Evolutionary conservation across 2,113 vertebrate genomes (phyloP), one percentile per base, ranked within the genome.

Genomic region (Collichthys lucidus): DNA sequence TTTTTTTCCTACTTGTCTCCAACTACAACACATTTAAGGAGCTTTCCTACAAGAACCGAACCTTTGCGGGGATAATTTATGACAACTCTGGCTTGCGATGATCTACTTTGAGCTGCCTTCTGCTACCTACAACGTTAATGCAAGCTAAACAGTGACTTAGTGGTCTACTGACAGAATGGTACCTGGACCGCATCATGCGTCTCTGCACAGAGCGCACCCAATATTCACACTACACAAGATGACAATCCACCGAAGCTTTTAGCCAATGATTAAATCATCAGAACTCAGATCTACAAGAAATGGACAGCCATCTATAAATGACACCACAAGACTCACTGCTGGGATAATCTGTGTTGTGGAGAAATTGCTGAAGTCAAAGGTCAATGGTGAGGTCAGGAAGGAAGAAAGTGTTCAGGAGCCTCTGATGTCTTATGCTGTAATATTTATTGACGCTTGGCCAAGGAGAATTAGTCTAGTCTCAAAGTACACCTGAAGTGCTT

Each of bases 11-110:
- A 7, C n/a, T 31, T 35, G 19, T n/a, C 19, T 46, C 12, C 3
- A 56, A 35, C 19, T 35, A 61, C 24, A 61, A 35, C 29, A 46
- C 31, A n/a, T 56, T 75, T 46, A 62, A 24, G 17, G 19, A 53
- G 47, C 11, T 56, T 55, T 69, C 24, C 3, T 4, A 52, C 8
- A 40, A 12, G 5, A 56, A 5, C 20, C 35, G 3, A 59, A 49
- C 9, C 24, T 53, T 22, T 42, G 11, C 3, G 52, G 50, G 60
- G 60, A 63, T 69, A 2, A 56, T 71, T 53, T 70, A 29, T 46
- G 67, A 70, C 68, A 72, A 40, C 15, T 64, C 26, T n/a, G 69
- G 50, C 17, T 24, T 71, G 59, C 6, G 11, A 24, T 60, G 17
- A 64, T 47, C 26, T 64, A 15, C 40, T 61, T 20, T 69, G 47